Percentiles rank a stretch among this genome's conserved stretches.
Conservation (phyloP, 2,113 vertebrate genomes). For the Laticauda colubrina region DNA sequence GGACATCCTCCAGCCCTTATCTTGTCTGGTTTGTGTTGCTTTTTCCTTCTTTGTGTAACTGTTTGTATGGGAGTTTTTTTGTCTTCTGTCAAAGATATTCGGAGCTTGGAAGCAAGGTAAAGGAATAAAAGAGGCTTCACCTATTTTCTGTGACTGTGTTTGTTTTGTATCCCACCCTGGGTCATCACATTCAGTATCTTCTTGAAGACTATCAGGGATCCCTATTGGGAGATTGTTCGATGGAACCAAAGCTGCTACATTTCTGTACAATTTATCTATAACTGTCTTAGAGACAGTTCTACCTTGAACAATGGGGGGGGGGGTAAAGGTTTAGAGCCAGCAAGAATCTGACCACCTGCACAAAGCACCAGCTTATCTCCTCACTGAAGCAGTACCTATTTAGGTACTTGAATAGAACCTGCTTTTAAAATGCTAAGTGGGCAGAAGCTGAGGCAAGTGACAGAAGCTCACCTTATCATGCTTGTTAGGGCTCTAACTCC, state of each 20-base stretch:
- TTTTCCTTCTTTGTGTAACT: too few species aligned
- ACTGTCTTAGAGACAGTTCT: background rate
- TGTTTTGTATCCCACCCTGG: too few species aligned
- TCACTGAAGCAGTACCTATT: background rate
- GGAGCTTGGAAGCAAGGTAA: too few species aligned
- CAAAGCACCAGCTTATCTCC: background rate
- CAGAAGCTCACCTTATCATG: background rate
- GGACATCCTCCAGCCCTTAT: too few species aligned
- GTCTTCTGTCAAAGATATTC: too few species aligned
- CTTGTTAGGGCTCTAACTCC: background rate
- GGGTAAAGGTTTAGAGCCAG: background rate
- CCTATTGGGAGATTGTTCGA: background rate
- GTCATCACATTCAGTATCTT: background rate
- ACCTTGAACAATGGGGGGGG: background rate
- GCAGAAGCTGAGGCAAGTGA: background rate
- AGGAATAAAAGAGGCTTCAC: too few species aligned
- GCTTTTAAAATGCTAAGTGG: background rate
- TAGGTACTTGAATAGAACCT: background rate
- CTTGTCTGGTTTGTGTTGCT: too few species aligned
- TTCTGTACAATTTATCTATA: background rate
- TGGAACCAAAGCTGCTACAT: background rate
- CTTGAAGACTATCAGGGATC: background rate
- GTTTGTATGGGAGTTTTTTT: too few species aligned
- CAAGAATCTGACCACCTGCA: background rate
- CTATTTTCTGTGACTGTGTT: too few species aligned